Percentiles rank a stretch among this genome's conserved stretches.
phyloP scores from a whole-genome alignment of 2,797 vertebrate species.

The Gambusia yucatana region DNA sequence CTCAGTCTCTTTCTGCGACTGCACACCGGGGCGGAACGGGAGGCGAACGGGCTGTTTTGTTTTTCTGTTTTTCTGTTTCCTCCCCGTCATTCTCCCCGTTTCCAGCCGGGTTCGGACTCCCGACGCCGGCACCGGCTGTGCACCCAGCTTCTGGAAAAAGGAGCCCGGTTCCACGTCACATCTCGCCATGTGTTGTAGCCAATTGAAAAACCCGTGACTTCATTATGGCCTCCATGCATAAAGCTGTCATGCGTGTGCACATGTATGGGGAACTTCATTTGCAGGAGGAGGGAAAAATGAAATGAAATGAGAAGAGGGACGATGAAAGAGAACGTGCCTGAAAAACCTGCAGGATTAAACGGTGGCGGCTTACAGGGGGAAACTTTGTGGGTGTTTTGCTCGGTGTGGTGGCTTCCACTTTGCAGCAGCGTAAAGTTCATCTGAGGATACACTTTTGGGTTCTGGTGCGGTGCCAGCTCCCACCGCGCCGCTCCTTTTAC shows the following conservation, averaged over 20 bases:
- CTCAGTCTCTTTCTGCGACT: constrained; percentile 43
- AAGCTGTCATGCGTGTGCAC: constrained; percentile 41
- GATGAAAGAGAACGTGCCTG: not conserved
- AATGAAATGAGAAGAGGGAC: not conserved
- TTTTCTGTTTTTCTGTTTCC: constrained; percentile 1
- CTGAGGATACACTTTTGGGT: constrained; percentile 63
- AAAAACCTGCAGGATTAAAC: not conserved
- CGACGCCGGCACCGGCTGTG: constrained; percentile 79
- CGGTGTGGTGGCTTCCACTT: constrained; percentile 28
- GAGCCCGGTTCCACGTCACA: constrained; percentile 88
- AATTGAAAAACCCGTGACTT: constrained; percentile 81
- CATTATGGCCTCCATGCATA: constrained; percentile 47
- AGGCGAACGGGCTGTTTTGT: not conserved
- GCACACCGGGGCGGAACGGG: constrained; percentile 17
- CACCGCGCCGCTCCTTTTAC: constrained; percentile 32
- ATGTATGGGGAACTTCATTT: constrained; percentile 16
- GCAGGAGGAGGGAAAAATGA: constrained; percentile 4
- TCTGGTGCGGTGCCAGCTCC: constrained; percentile 50
- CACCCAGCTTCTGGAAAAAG: constrained; percentile 76
- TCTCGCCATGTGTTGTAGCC: constrained; percentile 91
- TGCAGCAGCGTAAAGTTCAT: constrained; percentile 62
- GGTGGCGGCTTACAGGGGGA: not conserved
- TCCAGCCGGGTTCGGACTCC: constrained; percentile 68
- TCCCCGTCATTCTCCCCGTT: constrained; percentile 14
- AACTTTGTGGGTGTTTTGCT: constrained; percentile 27